These are phyloP conservation scores for Platycheirus rosarum DNA, from an alignment of 2,888 invertebrate genomes.

Conservation along the genomic window DNA sequence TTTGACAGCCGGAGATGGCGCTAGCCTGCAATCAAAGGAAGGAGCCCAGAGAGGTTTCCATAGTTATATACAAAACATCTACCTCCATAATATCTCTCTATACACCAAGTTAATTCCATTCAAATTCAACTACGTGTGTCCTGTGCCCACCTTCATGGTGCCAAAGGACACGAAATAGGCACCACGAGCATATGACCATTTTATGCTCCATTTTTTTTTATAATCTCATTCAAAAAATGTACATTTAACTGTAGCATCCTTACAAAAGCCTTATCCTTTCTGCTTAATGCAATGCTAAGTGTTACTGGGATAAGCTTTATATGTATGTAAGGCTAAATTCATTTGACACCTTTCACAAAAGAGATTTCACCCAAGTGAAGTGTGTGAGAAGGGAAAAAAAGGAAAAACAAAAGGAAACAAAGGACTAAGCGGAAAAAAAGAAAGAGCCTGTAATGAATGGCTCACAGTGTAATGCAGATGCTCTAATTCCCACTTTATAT, in stretches of 20 bases:
- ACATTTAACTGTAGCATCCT: constrained; percentile 26
- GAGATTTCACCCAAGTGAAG: constrained; percentile 52
- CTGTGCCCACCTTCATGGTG: constrained; percentile 42
- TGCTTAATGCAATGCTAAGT: constrained; percentile 63
- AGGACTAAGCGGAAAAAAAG: constrained; percentile 20
- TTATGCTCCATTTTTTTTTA: constrained; percentile 51
- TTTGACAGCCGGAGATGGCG: constrained; percentile 42
- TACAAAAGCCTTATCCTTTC: constrained; percentile 45
- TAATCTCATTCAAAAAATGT: not conserved
- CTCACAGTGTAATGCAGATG: constrained; percentile 70
- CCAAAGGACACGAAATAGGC: constrained; percentile 61
- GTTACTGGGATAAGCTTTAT: constrained; percentile 8
- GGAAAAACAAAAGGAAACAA: constrained; percentile 13
- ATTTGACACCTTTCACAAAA: constrained; percentile 69
- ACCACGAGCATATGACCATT: constrained; percentile 32
- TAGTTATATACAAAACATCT: constrained; percentile 5
- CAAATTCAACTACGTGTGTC: constrained; percentile 57
- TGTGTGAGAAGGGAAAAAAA: constrained; percentile 24
- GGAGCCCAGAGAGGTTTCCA: constrained; percentile 14
- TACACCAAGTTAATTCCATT: constrained; percentile 64
- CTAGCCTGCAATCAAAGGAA: not conserved
- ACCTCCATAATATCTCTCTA: not conserved
- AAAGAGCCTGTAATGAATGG: constrained; percentile 68
- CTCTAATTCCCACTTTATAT: constrained; percentile 73
- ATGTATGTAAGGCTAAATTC: constrained; percentile 30